A percentile compares a stretch with the other conserved stretches of the same genome.
Evolutionary conservation across 2,113 vertebrate species (phyloP).

Genomic region (Bos javanicus): DNA sequence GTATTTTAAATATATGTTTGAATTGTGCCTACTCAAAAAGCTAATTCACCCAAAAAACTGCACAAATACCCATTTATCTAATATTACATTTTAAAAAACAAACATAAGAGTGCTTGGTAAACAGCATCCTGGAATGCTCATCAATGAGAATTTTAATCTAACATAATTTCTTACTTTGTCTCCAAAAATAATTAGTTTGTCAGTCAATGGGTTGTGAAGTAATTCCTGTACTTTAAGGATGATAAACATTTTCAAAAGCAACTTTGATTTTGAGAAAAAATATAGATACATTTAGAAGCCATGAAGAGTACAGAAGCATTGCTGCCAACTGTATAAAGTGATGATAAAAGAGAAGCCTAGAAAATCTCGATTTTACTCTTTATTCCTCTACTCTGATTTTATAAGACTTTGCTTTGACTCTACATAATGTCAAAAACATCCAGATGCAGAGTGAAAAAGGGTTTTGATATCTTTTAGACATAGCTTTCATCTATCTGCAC

Average conservation of each 20-base stretch:
- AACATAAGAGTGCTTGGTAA: not conserved
- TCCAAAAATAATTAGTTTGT: conserved; percentile 14
- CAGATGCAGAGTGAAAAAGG: conserved; percentile 24
- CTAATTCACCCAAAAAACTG: not conserved
- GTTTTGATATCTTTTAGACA: conserved; percentile 1
- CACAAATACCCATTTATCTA: not conserved
- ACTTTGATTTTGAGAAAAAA: not conserved
- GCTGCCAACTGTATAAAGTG: not conserved
- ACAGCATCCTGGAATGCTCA: not conserved
- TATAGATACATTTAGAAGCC: not conserved
- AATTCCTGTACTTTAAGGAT: conserved; percentile 25
- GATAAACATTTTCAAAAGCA: not conserved
- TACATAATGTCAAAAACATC: conserved; percentile 24
- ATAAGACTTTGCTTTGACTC: conserved; percentile 25
- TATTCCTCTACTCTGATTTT: conserved; percentile 3
- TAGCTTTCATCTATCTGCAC: conserved; percentile 23
- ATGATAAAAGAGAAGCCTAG: not conserved
- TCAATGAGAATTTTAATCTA: conserved; percentile 28
- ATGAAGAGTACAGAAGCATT: not conserved
- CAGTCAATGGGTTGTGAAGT: not conserved
- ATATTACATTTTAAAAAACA: not conserved
- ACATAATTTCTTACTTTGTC: not conserved
- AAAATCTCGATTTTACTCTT: not conserved
- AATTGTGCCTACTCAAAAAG: not conserved
- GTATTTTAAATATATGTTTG: not conserved